These are phyloP conservation scores for Eremophila alpestris DNA, from an alignment of 2,797 vertebrate species.

Conservation along the genomic window DNA sequence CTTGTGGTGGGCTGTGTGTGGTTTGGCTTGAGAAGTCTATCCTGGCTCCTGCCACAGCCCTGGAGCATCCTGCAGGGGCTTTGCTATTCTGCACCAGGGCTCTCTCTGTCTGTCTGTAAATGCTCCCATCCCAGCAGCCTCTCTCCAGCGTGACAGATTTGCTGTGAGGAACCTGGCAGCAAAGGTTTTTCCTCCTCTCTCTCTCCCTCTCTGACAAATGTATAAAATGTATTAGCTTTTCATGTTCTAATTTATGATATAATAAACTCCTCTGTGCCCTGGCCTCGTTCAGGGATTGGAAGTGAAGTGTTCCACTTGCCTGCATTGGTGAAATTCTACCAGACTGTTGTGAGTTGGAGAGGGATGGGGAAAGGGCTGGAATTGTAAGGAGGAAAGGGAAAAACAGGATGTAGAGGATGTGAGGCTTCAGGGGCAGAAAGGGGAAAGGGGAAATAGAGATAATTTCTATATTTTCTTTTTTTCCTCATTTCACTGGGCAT, in stretches of 20 bases:
- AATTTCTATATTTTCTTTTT: not conserved
- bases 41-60: not conserved
- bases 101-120: constrained; percentile 49
- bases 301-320: not conserved
- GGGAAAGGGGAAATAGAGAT: not conserved
- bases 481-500: not conserved
- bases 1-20: not conserved
- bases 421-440: not conserved
- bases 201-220: constrained; percentile 35
- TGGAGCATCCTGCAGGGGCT: not conserved
- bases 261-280: constrained; percentile 39
- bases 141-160: constrained; percentile 42
- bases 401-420: not conserved
- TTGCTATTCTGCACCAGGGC: constrained; percentile 39
- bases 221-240: constrained; percentile 55
- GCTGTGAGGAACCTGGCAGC: constrained; percentile 40
- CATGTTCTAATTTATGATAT: constrained; percentile 57
- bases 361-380: not conserved
- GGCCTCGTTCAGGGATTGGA: not conserved
- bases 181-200: not conserved
- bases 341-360: not conserved
- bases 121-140: constrained; percentile 50
- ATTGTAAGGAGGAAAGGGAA: not conserved
- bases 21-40: constrained; percentile 14
- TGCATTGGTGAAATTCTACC: not conserved